phyloP scores from a whole-genome alignment of 2,797 vertebrate genomes.

The Mycteria americana region DNA sequence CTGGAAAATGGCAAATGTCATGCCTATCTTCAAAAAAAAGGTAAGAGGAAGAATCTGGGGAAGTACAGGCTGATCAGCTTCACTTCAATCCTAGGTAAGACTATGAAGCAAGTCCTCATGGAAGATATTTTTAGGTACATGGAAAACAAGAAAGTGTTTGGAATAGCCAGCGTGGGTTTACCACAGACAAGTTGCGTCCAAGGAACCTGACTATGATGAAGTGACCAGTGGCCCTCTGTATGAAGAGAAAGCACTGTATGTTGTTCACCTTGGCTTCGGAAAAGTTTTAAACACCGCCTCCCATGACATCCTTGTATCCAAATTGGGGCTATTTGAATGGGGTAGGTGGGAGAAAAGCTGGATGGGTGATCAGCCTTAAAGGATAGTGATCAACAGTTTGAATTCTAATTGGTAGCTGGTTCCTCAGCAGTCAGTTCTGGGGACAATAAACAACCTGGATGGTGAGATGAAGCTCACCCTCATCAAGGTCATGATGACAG shows the following conservation, averaged over 20 bases:
- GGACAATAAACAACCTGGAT: neutral
- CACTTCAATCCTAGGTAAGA: neutral
- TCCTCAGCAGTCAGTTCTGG: neutral
- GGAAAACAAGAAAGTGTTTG: neutral
- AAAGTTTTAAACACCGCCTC: neutral
- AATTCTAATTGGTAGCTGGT: neutral
- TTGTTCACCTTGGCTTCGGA: neutral
- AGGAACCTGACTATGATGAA: neutral
- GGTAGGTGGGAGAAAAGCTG: neutral
- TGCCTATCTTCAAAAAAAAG: neutral
- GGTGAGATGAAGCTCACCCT: neutral
- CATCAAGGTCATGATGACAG: neutral
- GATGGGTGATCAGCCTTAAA: neutral
- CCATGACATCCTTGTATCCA: neutral
- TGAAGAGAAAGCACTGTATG: neutral
- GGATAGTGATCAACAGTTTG: neutral
- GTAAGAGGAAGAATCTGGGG: neutral
- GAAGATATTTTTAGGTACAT: neutral
- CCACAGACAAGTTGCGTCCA: neutral
- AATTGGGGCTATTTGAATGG: neutral
- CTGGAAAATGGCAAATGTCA: neutral
- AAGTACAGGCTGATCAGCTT: neutral
- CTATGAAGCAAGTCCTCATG: neutral
- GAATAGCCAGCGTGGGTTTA: neutral
- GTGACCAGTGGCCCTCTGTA: neutral